Evolutionary conservation across 2,888 invertebrate species (phyloP), one percentile per base, ranked within the genome.

Genomic region (Globia sparganii): DNA sequence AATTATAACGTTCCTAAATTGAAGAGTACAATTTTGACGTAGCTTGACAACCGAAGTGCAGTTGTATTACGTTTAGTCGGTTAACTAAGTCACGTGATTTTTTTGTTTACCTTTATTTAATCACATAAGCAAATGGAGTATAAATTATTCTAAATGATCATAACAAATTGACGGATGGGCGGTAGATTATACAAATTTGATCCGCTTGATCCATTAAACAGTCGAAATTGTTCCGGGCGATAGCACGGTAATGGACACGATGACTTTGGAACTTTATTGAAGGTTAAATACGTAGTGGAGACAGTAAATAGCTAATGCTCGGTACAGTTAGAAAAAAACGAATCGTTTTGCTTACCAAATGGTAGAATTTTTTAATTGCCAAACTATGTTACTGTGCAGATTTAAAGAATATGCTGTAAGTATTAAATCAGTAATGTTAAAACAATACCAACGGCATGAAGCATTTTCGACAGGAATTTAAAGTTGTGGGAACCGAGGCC

Each of bases 151-250:
- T 66, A 37, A 71, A 71, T 34, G 18, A 8, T 31, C 31, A 56
- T 46, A 72, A 62, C 31, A 46, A 72, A 62, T 80, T 46, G 31
- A 80, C 72, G 21, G 53, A 80, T 62, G 46, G 72, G 15, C n/a
- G 31, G 13, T 56, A 53, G 53, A 80, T 62, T 37, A 53, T 8
- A 43, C 40, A 49, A 65, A n/a, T 65, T 59, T 28, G 34, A 80
- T 65, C 37, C 56, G 49, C 46, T 13, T 49, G 40, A 61, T 77
- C 40, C 61, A 59, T 78, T 49, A 53, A 78, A 70, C 4, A 28
- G 34, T 15, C 15, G 15, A 56, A 72, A 37, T 21, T 1, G 25
- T 79, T 53, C 25, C 25, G 15, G 25, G 4, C 61, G 34, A 77
- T 53, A 61, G 40, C 53, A 43, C 43, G 18, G 61, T 77, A 77